Percentiles rank a stretch among this genome's conserved stretches.
These are phyloP conservation scores for Parascotia fuliginaria DNA, from an alignment of 2,888 invertebrate species.

Conservation along the genomic window DNA sequence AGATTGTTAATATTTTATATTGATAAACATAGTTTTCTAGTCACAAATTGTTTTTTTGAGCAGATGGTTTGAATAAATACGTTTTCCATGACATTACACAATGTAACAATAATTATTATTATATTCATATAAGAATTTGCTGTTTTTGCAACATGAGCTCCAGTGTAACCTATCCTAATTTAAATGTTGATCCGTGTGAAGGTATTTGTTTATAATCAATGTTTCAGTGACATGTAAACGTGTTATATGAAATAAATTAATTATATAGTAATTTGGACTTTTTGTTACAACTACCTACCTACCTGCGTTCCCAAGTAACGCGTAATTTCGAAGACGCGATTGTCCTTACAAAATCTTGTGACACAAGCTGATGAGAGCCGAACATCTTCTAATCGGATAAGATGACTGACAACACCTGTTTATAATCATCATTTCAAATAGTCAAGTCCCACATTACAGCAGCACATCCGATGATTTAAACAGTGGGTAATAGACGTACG, in stretches of 20 bases:
- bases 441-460: too few species aligned
- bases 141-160: slow-evolving; percentile 41
- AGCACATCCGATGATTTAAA: too few species aligned
- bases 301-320: too few species aligned
- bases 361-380: too few species aligned
- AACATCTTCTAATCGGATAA: too few species aligned
- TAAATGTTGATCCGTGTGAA: slow-evolving; percentile 68
- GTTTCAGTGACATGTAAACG: slow-evolving; percentile 50
- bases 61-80: slow-evolving; percentile 1
- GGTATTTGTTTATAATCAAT: slow-evolving; percentile 50
- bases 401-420: too few species aligned
- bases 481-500: too few species aligned
- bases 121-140: slow-evolving; percentile 25
- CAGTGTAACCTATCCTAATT: slow-evolving; percentile 49
- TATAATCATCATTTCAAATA: too few species aligned
- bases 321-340: too few species aligned
- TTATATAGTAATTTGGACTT: slow-evolving; percentile 34
- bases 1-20: slow-evolving; percentile 46
- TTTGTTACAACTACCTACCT: slow-evolving; percentile 14
- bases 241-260: slow-evolving; percentile 52
- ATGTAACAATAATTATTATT: slow-evolving; percentile 17
- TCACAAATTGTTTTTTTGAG: slow-evolving; percentile 45
- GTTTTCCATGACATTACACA: slow-evolving; percentile 43
- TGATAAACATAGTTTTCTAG: slow-evolving; percentile 46
- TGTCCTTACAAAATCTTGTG: too few species aligned